Percentiles rank a stretch among this genome's conserved stretches.
These are phyloP conservation scores for Zaprionus lachaisei DNA, from an alignment of 1,140 invertebrate genomes.

Conservation along the genomic window DNA sequence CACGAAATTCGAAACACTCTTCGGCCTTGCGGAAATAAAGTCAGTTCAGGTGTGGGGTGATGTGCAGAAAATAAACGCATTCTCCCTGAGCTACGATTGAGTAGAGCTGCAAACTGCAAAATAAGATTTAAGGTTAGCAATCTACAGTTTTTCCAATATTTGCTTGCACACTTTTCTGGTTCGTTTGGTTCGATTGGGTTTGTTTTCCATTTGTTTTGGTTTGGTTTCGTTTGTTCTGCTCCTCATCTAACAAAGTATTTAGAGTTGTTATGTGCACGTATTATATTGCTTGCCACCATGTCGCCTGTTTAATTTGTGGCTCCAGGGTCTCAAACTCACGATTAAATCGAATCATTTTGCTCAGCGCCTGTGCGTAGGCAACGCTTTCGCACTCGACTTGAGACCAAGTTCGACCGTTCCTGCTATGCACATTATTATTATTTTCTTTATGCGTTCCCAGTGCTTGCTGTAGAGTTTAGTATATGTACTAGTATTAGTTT, in stretches of 20 bases:
- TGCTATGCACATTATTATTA: neutral
- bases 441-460: conserved; percentile 10
- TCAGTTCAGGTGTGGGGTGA: conserved; percentile 80
- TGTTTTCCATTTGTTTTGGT: conserved; percentile 5
- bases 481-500: conserved; percentile 3
- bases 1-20: conserved; percentile 50
- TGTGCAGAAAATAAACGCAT: conserved; percentile 69
- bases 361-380: conserved; percentile 15
- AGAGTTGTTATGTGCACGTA: conserved; percentile 11
- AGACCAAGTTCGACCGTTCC: neutral
- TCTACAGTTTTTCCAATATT: conserved; percentile 1
- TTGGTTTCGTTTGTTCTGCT: conserved; percentile 21
- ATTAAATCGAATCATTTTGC: conserved; percentile 21
- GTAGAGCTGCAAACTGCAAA: conserved; percentile 4
- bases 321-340: neutral
- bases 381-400: conserved; percentile 9
- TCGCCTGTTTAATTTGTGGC: neutral
- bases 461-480: conserved; percentile 22
- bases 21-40: conserved; percentile 59
- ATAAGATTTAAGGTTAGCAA: conserved; percentile 48
- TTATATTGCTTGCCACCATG: conserved; percentile 16
- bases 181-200: conserved; percentile 16
- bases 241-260: conserved; percentile 24
- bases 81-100: conserved; percentile 67
- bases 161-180: conserved; percentile 9